Percentiles rank a stretch among this genome's conserved stretches.
Conservation (phyloP, 2,888 invertebrate genomes). For the Esperia sulphurella region DNA sequence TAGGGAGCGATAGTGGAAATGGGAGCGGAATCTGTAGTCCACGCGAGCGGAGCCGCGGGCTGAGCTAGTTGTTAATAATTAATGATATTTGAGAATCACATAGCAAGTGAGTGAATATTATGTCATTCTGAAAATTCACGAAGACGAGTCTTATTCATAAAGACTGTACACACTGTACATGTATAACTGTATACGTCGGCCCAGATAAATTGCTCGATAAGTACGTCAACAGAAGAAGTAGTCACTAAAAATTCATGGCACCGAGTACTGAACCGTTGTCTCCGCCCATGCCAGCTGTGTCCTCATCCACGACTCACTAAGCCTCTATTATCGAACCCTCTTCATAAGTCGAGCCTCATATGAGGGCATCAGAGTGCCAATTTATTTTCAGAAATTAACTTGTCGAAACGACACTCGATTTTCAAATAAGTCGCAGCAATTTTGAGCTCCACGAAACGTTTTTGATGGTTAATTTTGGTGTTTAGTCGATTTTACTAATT, state of each 20-base stretch:
- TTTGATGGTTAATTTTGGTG: not conserved
- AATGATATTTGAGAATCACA: too few species aligned
- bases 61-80: too few species aligned
- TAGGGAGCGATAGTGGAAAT: too few species aligned
- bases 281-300: conserved; percentile 61
- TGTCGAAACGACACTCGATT: conserved; percentile 54
- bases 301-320: conserved; percentile 45
- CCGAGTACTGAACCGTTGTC: conserved; percentile 46
- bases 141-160: not conserved
- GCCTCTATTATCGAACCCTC: conserved; percentile 52
- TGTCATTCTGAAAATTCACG: too few species aligned
- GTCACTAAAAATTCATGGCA: conserved; percentile 55
- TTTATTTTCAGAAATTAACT: conserved; percentile 74
- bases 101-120: too few species aligned
- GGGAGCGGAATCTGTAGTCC: too few species aligned
- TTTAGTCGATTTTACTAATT: too few species aligned
- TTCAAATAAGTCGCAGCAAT: conserved; percentile 43
- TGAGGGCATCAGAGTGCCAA: conserved; percentile 53
- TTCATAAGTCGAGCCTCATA: conserved; percentile 49
- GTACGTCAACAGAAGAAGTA: conserved; percentile 28
- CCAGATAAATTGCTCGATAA: too few species aligned
- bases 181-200: too few species aligned
- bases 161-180: not conserved
- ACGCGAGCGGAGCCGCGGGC: too few species aligned
- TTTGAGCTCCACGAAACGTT: conserved; percentile 1